Evolutionary conservation across 1,140 invertebrate species (phyloP).

Genomic region (Manduca sexta): DNA sequence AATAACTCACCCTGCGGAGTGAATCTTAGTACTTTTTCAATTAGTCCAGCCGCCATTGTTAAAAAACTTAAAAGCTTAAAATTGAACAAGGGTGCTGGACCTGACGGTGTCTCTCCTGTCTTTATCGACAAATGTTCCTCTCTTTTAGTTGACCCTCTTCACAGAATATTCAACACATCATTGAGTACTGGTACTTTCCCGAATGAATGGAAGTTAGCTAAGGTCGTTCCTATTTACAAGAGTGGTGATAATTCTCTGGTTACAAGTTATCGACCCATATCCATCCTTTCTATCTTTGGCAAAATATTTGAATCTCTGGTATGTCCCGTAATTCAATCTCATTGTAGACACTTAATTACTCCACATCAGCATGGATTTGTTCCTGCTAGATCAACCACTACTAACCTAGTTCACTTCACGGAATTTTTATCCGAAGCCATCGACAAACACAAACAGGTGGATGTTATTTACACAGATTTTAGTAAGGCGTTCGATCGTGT

Average conservation of each 20-base stretch:
- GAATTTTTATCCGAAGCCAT: conserved; percentile 31
- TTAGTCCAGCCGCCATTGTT: background rate
- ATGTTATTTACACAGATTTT: conserved; percentile 10
- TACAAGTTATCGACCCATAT: conserved; percentile 8
- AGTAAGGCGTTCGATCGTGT: conserved; percentile 12
- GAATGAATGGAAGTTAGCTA: background rate
- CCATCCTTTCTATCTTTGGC: conserved; percentile 5
- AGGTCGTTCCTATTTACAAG: conserved; percentile 1
- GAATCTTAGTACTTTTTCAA: background rate
- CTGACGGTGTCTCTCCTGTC: conserved; percentile 9
- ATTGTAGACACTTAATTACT: conserved; percentile 2
- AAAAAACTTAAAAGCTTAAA: conserved; percentile 8
- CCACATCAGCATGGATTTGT: conserved; percentile 10
- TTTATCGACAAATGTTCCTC: conserved; percentile 4
- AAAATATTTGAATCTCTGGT: conserved; percentile 11
- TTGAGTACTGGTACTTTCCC: background rate
- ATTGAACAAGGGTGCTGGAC: conserved; percentile 5
- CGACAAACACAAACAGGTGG: conserved; percentile 31
- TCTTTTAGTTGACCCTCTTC: background rate
- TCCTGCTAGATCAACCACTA: conserved; percentile 4
- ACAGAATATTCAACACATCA: background rate
- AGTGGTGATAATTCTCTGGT: background rate
- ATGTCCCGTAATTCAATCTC: conserved; percentile 3
- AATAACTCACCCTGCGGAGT: background rate
- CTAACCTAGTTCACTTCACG: conserved; percentile 4